These are phyloP conservation scores for Amblyraja radiata DNA, from an alignment of 2,797 vertebrate genomes.

Conservation along the genomic window DNA sequence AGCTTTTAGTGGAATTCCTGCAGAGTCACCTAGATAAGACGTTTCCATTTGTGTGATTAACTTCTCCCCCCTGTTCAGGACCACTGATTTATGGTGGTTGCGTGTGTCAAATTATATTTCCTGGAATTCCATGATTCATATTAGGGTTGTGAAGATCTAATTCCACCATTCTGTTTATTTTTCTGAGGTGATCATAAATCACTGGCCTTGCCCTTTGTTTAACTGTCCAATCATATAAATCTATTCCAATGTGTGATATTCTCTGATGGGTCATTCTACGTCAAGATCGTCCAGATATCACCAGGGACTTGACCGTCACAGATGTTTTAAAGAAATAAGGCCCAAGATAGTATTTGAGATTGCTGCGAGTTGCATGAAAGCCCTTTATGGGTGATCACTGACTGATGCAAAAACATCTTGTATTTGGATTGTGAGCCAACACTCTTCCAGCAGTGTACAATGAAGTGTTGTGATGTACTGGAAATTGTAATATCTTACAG, in stretches of 20 bases:
- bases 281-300: background rate
- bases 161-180: constrained; percentile 11
- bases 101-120: constrained; percentile 19
- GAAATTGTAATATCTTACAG: background rate
- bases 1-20: constrained; percentile 27
- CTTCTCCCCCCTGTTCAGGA: background rate
- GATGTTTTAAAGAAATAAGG: background rate
- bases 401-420: background rate
- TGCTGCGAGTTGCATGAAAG: background rate
- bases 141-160: constrained; percentile 11
- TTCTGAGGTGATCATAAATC: background rate
- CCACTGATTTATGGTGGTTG: constrained; percentile 21
- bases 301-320: background rate
- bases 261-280: background rate
- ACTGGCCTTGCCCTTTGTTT: constrained; percentile 6
- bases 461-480: background rate
- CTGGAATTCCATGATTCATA: constrained; percentile 6
- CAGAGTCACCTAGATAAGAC: constrained; percentile 7
- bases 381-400: background rate
- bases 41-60: constrained; percentile 20
- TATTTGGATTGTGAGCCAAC: background rate
- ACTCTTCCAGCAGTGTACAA: background rate
- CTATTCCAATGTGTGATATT: background rate
- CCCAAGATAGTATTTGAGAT: background rate
- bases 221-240: background rate